phyloP scores from a whole-genome alignment of 2,888 invertebrate species.

The Coelinius sp. region DNA sequence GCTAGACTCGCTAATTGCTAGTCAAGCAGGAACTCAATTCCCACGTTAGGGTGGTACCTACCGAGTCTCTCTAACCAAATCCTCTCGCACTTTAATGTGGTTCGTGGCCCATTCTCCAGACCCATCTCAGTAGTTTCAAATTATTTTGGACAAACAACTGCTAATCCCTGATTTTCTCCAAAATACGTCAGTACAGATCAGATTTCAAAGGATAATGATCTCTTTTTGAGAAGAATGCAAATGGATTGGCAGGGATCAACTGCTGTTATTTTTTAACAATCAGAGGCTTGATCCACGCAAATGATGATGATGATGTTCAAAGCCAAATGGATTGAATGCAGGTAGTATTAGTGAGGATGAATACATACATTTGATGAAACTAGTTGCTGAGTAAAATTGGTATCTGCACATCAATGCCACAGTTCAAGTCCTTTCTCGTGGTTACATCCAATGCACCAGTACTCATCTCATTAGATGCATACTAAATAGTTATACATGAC shows the following conservation, averaged over 20 bases:
- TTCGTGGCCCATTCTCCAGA: slow-evolving; percentile 1
- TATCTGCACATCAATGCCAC: slow-evolving; percentile 1
- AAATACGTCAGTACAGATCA: no score
- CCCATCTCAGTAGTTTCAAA: not conserved
- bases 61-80: slow-evolving; percentile 12
- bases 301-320: slow-evolving; percentile 11
- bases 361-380: slow-evolving; percentile 3
- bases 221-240: no score
- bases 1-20: slow-evolving; percentile 57
- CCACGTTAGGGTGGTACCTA: slow-evolving; percentile 21
- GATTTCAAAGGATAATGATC: no score
- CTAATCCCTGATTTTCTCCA: no score
- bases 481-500: not conserved
- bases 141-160: not conserved
- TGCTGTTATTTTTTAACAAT: not conserved
- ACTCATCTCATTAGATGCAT: not conserved
- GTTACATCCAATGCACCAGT: not conserved
- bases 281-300: slow-evolving; percentile 7
- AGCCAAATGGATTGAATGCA: not conserved
- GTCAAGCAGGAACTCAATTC: slow-evolving; percentile 54
- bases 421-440: slow-evolving; percentile 1
- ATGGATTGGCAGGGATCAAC: not conserved
- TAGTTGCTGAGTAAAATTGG: not conserved
- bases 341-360: not conserved
- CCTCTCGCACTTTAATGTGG: slow-evolving; percentile 14